A percentile compares a stretch with the other conserved stretches of the same genome.
Evolutionary conservation across 2,113 vertebrate genomes (phyloP).

Genomic region (Platycercus adscitus): DNA sequence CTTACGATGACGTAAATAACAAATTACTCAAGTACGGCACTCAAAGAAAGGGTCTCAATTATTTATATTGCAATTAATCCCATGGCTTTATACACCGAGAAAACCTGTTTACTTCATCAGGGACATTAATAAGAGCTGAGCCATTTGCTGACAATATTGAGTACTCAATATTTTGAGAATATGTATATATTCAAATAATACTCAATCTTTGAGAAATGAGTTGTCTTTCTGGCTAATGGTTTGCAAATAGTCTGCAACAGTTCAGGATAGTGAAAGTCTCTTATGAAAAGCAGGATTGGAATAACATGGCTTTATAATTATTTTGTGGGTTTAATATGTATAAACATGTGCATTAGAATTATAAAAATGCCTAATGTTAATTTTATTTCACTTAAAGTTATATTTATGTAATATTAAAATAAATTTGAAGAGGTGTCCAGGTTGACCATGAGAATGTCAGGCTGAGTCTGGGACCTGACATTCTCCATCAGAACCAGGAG

Average conservation of each 20-base stretch:
- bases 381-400: not conserved
- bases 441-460: not conserved
- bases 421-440: not conserved
- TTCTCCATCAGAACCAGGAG: not conserved
- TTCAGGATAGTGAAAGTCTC: not conserved
- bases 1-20: not conserved
- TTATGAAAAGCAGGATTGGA: not conserved
- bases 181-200: not conserved
- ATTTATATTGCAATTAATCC: slow-evolving; percentile 19
- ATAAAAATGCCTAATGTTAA: no score
- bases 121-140: not conserved
- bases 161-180: not conserved
- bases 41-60: not conserved
- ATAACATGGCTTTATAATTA: not conserved
- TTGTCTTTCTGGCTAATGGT: not conserved
- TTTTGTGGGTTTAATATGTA: not conserved
- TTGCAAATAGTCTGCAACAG: not conserved
- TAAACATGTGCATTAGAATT: no score
- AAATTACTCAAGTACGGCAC: not conserved
- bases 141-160: not conserved
- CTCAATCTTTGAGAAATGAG: not conserved
- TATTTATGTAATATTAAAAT: not conserved
- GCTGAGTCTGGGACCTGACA: not conserved
- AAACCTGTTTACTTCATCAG: not conserved
- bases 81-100: not conserved